Base-by-base conservation (phyloP, 2,888 invertebrate genomes). In the Erannis defoliaria region DNA sequence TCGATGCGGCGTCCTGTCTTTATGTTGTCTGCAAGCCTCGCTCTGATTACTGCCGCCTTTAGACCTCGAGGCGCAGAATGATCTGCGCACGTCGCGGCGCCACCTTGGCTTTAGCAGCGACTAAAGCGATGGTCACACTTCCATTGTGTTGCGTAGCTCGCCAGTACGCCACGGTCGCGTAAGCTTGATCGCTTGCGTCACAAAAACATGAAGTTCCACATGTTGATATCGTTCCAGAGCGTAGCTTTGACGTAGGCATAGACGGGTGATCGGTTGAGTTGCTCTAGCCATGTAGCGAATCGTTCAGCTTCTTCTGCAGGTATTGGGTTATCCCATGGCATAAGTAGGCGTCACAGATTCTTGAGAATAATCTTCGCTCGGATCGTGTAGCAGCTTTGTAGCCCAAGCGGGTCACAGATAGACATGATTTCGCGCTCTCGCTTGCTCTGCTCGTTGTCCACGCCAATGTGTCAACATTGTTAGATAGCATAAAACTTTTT, bases 101-200 rank as follows among this genome's bases (percentile, higher is more conserved):
- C 18, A 43, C 43, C 4, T 14, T 23, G 0, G 43, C 23, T 5
- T 43, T 43, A 1, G 14, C 43, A 0, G 26, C 43, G 6, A 43
- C 26, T 4, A 43, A 9, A 10, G 12, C 10, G 2, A 26, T 1
- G 0, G 1, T n/a, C n/a, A 21, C 5, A n/a, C 21, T 21, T 4
- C 42, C 42, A 6, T 42, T 23, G 21, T 16, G 12, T 0, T 9
- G 23, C 2, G 14, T 26, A 1, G 1, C 8, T 4, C 23, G n/a
- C 43, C 23, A 26, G 21, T 43, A 43, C 0, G 43, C 43, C 26
- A 43, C 43, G 8, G 43, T 12, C 1, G 43, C n/a, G 43, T 43
- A 43, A 1, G 43, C 43, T 14, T 26, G n/a, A n/a, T n/a, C n/a
- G n/a, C n/a, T n/a, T n/a, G n/a, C n/a, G n/a, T n/a, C n/a, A n/a